Evolutionary conservation across 2,113 vertebrate species (phyloP).

Genomic region (Alosa alosa): DNA sequence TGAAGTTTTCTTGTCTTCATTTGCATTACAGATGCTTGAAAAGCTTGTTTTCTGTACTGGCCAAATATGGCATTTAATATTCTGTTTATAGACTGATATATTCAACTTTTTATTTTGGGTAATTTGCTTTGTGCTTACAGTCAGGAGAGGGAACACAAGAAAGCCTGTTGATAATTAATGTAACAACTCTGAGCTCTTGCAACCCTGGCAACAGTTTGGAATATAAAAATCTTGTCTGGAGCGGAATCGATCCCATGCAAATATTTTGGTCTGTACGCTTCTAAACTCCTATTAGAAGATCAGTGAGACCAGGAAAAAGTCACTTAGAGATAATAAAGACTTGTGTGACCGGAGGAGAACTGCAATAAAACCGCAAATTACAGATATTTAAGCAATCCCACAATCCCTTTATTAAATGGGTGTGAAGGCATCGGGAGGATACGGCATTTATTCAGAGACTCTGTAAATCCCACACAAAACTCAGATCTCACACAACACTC

Average conservation of each 20-base stretch:
- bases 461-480: background rate
- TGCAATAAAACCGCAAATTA: background rate
- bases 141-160: background rate
- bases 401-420: background rate
- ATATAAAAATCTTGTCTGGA: background rate
- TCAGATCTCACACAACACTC: background rate
- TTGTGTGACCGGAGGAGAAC: background rate
- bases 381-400: background rate
- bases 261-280: background rate
- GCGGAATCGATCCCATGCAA: background rate
- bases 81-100: background rate
- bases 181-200: background rate
- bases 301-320: background rate
- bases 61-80: background rate
- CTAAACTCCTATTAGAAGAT: background rate
- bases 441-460: background rate
- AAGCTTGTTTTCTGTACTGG: background rate
- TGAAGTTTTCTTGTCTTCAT: background rate
- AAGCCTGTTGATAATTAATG: background rate
- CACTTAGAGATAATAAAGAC: background rate
- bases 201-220: background rate
- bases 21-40: background rate
- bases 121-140: background rate
- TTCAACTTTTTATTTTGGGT: background rate
- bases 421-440: background rate